These are phyloP conservation scores for Cercopithecus mona DNA, from an alignment of 2,113 vertebrate species.

Conservation along the genomic window DNA sequence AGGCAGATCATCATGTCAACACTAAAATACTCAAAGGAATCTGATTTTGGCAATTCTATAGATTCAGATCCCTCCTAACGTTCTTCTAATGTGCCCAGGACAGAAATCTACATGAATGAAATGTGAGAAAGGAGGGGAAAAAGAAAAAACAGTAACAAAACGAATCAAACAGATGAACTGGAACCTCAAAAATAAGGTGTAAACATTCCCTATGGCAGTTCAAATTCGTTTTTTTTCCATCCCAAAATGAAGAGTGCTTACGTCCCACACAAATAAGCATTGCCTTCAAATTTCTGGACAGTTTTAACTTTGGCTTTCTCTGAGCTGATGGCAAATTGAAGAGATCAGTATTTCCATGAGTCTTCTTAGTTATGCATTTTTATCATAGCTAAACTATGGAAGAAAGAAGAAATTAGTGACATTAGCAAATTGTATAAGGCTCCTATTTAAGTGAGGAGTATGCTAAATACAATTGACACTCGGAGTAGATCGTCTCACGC, in stretches of 20 bases:
- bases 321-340: slow-evolving; percentile 42
- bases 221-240: slow-evolving; percentile 27
- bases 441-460: slow-evolving; percentile 7
- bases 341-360: slow-evolving; percentile 25
- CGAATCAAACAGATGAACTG: neutral
- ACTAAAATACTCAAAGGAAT: slow-evolving; percentile 22
- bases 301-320: slow-evolving; percentile 50
- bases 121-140: neutral
- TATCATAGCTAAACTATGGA: neutral
- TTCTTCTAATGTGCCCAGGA: neutral
- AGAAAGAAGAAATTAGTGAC: slow-evolving; percentile 52
- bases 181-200: slow-evolving; percentile 23
- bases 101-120: neutral
- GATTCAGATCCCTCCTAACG: neutral
- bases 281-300: slow-evolving; percentile 15
- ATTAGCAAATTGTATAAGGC: neutral
- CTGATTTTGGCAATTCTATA: slow-evolving; percentile 1
- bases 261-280: slow-evolving; percentile 14
- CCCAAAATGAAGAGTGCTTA: slow-evolving; percentile 13
- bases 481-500: neutral
- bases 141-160: neutral
- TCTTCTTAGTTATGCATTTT: slow-evolving; percentile 38
- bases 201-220: neutral
- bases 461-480: slow-evolving; percentile 9
- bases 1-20: neutral